Evolutionary conservation across 2,113 vertebrate genomes (phyloP).

Genomic region (Dissostichus mawsoni): DNA sequence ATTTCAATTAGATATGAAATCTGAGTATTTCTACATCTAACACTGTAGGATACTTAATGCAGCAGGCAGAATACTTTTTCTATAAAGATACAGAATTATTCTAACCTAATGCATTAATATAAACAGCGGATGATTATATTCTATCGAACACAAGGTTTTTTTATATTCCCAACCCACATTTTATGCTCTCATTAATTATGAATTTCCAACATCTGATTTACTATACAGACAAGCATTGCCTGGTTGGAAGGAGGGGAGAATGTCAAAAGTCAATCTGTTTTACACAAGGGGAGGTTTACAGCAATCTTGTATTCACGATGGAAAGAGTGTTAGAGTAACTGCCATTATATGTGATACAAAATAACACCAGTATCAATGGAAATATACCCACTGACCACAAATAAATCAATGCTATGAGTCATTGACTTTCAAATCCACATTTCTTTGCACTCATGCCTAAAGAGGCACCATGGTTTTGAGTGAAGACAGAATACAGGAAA

Average conservation of each 20-base stretch:
- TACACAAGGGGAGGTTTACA: slow-evolving; percentile 23
- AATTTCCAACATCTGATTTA: slow-evolving; percentile 35
- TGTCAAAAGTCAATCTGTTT: slow-evolving; percentile 46
- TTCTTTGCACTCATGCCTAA: not conserved
- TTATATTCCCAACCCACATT: not conserved
- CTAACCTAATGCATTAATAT: not conserved
- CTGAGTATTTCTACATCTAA: not conserved
- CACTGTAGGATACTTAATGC: not conserved
- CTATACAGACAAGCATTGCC: slow-evolving; percentile 21
- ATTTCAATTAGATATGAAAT: not conserved
- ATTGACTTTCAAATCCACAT: slow-evolving; percentile 18
- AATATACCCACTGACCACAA: not conserved
- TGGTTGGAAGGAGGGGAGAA: slow-evolving; percentile 17
- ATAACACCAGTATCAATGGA: slow-evolving; percentile 9
- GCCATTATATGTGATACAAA: slow-evolving; percentile 16
- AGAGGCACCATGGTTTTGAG: slow-evolving; percentile 3
- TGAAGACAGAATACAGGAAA: slow-evolving; percentile 38
- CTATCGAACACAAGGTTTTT: slow-evolving; percentile 9
- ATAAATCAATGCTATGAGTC: slow-evolving; percentile 2
- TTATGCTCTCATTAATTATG: slow-evolving; percentile 44
- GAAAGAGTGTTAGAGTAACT: not conserved
- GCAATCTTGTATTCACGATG: not conserved
- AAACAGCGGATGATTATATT: slow-evolving; percentile 1
- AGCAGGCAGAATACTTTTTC: no score
- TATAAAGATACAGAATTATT: not conserved